Evolutionary conservation across 2,888 invertebrate species (phyloP).

Genomic region (Acleris laterana): DNA sequence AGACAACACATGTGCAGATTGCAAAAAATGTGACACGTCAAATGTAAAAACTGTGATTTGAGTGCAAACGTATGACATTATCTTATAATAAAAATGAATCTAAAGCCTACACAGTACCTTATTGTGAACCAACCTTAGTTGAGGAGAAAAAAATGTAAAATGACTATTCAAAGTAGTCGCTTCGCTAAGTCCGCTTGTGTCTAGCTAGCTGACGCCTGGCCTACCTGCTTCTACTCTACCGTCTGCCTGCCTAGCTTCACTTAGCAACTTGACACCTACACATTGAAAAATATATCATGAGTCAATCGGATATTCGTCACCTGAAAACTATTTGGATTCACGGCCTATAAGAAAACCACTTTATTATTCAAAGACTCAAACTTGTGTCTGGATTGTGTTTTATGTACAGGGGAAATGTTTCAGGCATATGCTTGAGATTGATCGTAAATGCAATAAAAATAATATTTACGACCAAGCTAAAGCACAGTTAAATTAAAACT

Average conservation of each 20-base stretch:
- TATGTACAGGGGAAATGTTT: conserved; percentile 3
- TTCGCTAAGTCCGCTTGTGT: conserved; percentile 74
- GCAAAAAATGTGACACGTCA: conserved; percentile 53
- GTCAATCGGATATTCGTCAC: conserved; percentile 18
- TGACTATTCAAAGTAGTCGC: conserved; percentile 62
- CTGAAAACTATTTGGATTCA: conserved; percentile 24
- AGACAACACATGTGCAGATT: conserved; percentile 45
- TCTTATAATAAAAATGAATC: conserved; percentile 50
- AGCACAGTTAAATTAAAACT: conserved; percentile 22
- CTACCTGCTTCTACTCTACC: conserved; percentile 73
- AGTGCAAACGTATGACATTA: conserved; percentile 59
- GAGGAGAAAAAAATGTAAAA: conserved; percentile 57
- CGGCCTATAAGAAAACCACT: conserved; percentile 29
- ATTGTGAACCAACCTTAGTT: conserved; percentile 67
- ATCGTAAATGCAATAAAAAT: conserved; percentile 6
- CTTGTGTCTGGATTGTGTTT: conserved; percentile 4
- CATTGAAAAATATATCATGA: conserved; percentile 67
- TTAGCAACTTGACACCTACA: conserved; percentile 81
- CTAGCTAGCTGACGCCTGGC: conserved; percentile 74
- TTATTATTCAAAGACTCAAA: conserved; percentile 10
- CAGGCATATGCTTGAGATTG: conserved; percentile 9
- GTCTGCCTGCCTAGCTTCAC: conserved; percentile 82
- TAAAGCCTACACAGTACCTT: conserved; percentile 74
- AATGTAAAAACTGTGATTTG: conserved; percentile 76
- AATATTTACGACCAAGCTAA: conserved; percentile 15